Conservation (phyloP, 2,113 vertebrate species). For the Heloderma charlesbogerti region DNA sequence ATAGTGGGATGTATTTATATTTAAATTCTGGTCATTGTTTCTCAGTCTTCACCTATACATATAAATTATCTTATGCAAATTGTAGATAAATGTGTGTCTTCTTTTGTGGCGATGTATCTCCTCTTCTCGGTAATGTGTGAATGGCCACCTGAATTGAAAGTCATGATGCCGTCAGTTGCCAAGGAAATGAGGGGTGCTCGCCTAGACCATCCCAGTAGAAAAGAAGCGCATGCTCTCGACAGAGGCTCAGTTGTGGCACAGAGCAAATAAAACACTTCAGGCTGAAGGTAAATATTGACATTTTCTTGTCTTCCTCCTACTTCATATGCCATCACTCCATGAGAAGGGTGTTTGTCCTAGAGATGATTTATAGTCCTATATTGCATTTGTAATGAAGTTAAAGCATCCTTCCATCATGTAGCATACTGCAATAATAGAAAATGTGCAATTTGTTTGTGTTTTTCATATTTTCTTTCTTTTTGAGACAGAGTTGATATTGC, state of each 20-base stretch:
- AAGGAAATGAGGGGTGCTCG: neutral
- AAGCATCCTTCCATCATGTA: slow-evolving; percentile 45
- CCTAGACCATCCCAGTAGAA: neutral
- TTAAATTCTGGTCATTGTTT: no score
- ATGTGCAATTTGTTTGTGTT: slow-evolving; percentile 45
- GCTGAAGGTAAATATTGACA: neutral
- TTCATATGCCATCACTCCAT: neutral
- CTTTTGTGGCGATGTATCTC: no score
- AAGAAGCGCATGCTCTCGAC: neutral
- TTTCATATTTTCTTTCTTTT: slow-evolving; percentile 36
- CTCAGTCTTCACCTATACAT: no score
- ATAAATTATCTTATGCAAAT: no score
- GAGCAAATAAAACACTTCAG: neutral
- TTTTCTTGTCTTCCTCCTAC: neutral
- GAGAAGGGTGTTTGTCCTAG: slow-evolving; percentile 35
- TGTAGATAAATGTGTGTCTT: no score
- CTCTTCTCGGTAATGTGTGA: no score
- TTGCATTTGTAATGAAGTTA: slow-evolving; percentile 16
- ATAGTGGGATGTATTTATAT: no score
- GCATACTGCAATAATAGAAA: slow-evolving; percentile 33
- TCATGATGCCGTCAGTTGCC: neutral
- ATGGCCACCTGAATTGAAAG: no score
- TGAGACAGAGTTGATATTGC: slow-evolving; percentile 40
- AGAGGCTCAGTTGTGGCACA: neutral
- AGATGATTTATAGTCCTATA: slow-evolving; percentile 40